Percentiles rank a stretch among this genome's conserved stretches.
Evolutionary conservation across 2,113 vertebrate genomes (phyloP).

Genomic region (Trichechus manatus): DNA sequence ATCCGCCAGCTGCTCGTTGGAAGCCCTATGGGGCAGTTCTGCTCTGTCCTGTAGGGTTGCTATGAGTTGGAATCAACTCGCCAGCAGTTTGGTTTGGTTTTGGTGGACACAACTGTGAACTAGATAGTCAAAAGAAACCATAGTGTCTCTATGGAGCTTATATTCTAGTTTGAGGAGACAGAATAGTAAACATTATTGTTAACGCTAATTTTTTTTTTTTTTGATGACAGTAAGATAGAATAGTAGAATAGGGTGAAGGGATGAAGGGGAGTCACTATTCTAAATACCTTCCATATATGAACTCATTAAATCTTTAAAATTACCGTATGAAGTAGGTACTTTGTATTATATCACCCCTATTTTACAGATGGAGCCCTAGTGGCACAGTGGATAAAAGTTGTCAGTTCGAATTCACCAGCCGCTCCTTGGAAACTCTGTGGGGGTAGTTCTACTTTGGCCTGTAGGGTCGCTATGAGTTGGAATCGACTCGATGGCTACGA

Average conservation of each 20-base stretch:
- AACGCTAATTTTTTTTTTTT: not conserved
- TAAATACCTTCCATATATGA: not conserved
- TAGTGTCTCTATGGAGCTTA: not conserved
- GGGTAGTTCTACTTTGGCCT: too few species aligned
- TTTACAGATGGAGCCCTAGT: too few species aligned
- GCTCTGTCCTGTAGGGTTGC: not conserved
- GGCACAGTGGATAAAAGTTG: too few species aligned
- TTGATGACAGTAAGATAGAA: not conserved
- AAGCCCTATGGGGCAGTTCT: too few species aligned
- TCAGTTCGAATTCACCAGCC: too few species aligned
- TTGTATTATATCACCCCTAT: not conserved
- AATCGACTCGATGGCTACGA: too few species aligned
- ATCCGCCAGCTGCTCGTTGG: too few species aligned
- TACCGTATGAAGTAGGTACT: not conserved
- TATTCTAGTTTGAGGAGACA: constrained; percentile 17
- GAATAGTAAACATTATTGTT: not conserved
- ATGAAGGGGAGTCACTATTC: not conserved
- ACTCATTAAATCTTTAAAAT: not conserved
- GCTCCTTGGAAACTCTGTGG: too few species aligned
- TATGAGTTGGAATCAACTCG: not conserved
- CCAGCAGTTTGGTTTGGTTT: not conserved
- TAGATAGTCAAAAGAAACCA: not conserved
- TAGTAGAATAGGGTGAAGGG: not conserved
- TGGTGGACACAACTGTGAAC: not conserved
- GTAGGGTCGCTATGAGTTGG: too few species aligned